Evolutionary conservation across 1,140 invertebrate species (phyloP), one percentile per base, ranked within the genome.

Genomic region (Portunus trituberculatus): DNA sequence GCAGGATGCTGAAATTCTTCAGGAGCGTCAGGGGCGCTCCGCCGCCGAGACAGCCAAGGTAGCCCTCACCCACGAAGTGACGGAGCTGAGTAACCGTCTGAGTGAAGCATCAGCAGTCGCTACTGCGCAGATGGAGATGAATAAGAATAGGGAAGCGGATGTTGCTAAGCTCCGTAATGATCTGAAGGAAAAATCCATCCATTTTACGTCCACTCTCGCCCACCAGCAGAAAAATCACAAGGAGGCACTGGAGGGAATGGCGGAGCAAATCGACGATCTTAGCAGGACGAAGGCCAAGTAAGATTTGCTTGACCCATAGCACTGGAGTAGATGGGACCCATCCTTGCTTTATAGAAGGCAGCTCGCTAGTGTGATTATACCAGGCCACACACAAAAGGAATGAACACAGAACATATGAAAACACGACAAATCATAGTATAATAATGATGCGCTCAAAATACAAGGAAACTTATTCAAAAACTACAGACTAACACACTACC

Each of bases 1-100:
- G 96, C 96, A 96, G 7, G 97, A 98, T 96, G 97, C 98, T 94
- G 97, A 98, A 96, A 96, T 98, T 28, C 97, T 98, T 96, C 97
- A 97, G 92, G 97, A 98, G 96, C 97, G 97, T 93, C 88, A 94
- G 39, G 88, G 25, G 28, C 93, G 93, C 16, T 25, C 59, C 59
- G 83, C 59, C 8, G 93, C 97, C 97, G 96, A 97, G 97, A 52
- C 97, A 97, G 92, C 96, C 97, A 31, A 97, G 98, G 97, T 98
- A 89, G 97, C 46, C 31, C 25, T 96, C 16, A 39, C 91, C 7
- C 90, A 93, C 4, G 96, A 96, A 92, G 31, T 96, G 46, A 86
- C 93, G 16, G 96, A 96, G 31, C 92, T 96, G n/a, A 91, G 67
- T 45, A 94, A 94, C 20, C 87, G 93, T 28, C 89, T 94, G 14